Base-by-base conservation (phyloP, 1,140 invertebrate genomes). In the Pseudobourletiella spinata region DNA sequence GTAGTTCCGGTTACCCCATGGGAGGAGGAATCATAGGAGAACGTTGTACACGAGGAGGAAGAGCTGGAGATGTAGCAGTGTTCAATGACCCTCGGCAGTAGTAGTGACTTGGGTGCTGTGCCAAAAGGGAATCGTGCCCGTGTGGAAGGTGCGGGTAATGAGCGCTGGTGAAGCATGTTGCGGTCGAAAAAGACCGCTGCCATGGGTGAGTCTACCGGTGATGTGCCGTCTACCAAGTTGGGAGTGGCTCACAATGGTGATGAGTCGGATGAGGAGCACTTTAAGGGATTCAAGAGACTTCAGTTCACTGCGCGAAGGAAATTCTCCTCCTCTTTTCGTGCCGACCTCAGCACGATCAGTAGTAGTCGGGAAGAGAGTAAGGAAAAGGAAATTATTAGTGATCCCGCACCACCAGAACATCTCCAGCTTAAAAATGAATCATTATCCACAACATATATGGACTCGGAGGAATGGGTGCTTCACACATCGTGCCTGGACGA, bases 391-490 rank as follows among this genome's bases (percentile, higher is more conserved):
- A 51, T 15, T 25, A 4, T 26, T 26, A 24, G 25, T 26, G 22
- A 51, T 15, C 2, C 2, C 25, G 11, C 6, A 11, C 35, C 35
- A 11, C 35, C 3, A 44, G 26, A 18, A 24, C 22, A 43, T 44
- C 57, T 26, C 16, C 35, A 20, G 20, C 25, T 25, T 28, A 48
- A 56, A 35, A 48, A 32, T 15, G 28, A 11, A 4, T 20, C 15
- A 28, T 60, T 25, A 11, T 39, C 32, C 24, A 8, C 52, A 6
- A 59, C 18, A 28, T 65, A 29, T 26, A 52, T 61, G 55, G 56
- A 61, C n/a, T 59, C 63, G 28, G 61, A 66, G 42, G 67, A 69
- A 60, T 69, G 67, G 67, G 61, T 69, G 44, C 60, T 69, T 39
- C 67, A 69, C 59, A 69, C 67, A 16, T 63, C 67, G 25, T 65